Percentiles rank a stretch among this genome's conserved stretches.
phyloP scores from a whole-genome alignment of 2,113 vertebrate species.

The Nothocercus julius region DNA sequence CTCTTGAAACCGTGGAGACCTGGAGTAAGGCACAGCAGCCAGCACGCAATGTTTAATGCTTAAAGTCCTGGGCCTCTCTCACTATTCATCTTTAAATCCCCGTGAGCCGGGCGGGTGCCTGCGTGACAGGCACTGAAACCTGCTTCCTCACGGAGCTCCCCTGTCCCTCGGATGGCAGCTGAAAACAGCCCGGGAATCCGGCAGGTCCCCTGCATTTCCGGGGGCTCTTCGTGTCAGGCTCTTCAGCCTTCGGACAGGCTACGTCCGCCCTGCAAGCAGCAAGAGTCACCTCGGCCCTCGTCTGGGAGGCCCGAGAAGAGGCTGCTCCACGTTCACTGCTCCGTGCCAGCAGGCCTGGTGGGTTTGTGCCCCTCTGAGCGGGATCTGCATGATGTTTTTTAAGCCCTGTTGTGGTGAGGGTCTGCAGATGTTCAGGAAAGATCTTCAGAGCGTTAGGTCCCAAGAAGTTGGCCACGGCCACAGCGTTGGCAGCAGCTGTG shows the following conservation, averaged over 20 bases:
- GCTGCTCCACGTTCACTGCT: not conserved
- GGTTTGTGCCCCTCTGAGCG: not conserved
- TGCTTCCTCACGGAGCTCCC: not conserved
- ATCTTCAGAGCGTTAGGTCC: not conserved
- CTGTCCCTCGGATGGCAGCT: not conserved
- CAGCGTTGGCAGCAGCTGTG: not conserved
- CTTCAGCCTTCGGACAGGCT: not conserved
- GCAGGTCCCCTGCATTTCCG: not conserved
- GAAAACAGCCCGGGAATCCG: not conserved
- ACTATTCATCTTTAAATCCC: not conserved
- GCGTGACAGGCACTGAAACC: not conserved
- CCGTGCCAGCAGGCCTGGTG: not conserved
- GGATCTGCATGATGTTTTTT: not conserved
- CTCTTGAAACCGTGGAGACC: not conserved
- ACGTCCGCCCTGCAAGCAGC: not conserved
- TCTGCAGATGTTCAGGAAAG: constrained; percentile 3
- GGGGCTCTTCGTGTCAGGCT: not conserved
- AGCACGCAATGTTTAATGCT: not conserved
- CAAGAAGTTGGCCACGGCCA: not conserved
- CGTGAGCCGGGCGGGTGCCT: not conserved
- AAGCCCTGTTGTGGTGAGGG: not conserved
- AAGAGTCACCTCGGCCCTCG: not conserved
- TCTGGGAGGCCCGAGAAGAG: not conserved
- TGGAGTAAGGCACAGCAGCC: not conserved
- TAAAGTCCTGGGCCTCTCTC: not conserved